Conservation (phyloP, 2,888 invertebrate species). For the Netelia inedita region DNA sequence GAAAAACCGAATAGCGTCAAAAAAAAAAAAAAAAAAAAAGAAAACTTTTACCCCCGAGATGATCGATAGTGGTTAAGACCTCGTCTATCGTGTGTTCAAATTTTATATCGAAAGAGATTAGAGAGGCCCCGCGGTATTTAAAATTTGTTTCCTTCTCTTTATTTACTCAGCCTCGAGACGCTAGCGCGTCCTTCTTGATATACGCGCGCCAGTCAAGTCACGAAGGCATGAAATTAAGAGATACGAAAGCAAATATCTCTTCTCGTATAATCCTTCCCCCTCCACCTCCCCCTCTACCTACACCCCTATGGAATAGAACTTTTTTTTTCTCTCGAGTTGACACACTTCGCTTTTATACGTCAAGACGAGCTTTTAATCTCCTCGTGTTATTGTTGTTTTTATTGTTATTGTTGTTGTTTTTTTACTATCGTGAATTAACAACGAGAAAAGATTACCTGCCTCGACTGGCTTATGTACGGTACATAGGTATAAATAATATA, state of each 20-base stretch:
- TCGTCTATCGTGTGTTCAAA: not conserved
- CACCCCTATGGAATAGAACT: constrained; percentile 35
- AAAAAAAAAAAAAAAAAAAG: constrained; percentile 36
- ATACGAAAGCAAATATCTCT: constrained; percentile 56
- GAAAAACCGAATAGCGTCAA: constrained; percentile 49
- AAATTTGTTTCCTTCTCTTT: constrained; percentile 51
- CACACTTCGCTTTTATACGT: constrained; percentile 19
- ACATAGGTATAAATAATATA: not conserved
- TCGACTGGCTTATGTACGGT: too few relatives aligned
- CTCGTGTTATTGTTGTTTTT: not conserved
- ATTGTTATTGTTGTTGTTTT: not conserved
- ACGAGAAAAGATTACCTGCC: not conserved
- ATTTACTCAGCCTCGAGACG: constrained; percentile 60
- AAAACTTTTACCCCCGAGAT: constrained; percentile 1
- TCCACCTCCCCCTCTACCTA: constrained; percentile 5
- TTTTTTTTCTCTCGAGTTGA: constrained; percentile 40
- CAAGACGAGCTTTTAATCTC: not conserved
- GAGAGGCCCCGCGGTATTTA: constrained; percentile 37
- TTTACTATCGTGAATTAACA: constrained; percentile 14
- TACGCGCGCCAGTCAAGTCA: constrained; percentile 52
- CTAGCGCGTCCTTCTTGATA: constrained; percentile 38
- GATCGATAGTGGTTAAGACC: constrained; percentile 13
- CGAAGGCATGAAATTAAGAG: constrained; percentile 72
- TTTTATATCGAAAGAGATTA: constrained; percentile 35
- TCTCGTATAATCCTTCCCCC: constrained; percentile 1